These are phyloP conservation scores for Dolichopus griseipennis DNA, from an alignment of 2,888 invertebrate genomes.

Conservation along the genomic window DNA sequence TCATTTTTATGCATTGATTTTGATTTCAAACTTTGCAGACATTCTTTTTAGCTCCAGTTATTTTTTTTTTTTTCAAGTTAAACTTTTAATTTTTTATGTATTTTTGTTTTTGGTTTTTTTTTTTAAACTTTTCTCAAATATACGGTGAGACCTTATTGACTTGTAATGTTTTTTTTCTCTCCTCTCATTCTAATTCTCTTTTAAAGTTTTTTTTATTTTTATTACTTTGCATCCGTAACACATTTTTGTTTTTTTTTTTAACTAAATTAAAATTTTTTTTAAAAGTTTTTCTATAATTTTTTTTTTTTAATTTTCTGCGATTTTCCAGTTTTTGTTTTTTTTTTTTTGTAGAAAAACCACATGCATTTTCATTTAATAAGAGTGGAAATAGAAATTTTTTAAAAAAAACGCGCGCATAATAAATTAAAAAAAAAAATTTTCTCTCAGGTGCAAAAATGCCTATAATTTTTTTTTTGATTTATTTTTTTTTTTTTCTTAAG, in stretches of 20 bases:
- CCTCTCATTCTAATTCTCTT: neutral
- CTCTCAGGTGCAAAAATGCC: neutral
- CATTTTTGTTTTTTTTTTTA: slow-evolving; percentile 15
- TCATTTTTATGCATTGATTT: too few relatives aligned
- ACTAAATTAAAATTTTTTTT: slow-evolving; percentile 18
- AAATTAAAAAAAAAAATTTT: neutral
- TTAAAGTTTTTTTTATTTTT: slow-evolving; percentile 21
- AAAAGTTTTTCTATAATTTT: slow-evolving; percentile 12
- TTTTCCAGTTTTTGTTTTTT: too few relatives aligned
- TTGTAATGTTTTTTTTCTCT: neutral
- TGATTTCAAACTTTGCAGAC: neutral
- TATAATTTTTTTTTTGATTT: neutral
- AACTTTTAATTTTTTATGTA: neutral
- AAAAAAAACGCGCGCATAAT: neutral
- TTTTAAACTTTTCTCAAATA: neutral
- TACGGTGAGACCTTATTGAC: neutral
- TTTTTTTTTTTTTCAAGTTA: neutral
- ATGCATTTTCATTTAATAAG: too few relatives aligned
- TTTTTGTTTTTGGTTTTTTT: neutral
- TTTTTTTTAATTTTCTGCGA: slow-evolving; percentile 15
- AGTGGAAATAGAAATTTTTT: neutral
- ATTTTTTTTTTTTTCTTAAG: neutral
- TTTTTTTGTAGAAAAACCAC: neutral
- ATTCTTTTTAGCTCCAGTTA: neutral
- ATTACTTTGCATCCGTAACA: slow-evolving; percentile 20